Base-by-base conservation (phyloP, 1,140 invertebrate species). In the Panagrolaimus sp. region DNA sequence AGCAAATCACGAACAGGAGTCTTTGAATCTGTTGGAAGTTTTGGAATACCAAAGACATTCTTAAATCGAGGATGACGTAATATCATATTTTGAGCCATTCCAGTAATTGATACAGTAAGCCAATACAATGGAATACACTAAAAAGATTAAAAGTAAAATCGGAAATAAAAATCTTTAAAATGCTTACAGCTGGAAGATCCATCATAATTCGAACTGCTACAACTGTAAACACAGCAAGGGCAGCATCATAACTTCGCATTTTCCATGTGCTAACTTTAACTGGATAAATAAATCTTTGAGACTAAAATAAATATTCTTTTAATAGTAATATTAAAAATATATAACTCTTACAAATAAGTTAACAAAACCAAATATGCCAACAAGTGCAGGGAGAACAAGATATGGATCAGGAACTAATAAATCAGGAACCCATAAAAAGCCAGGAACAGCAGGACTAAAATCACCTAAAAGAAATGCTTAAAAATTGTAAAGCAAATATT, bases 81-180 rank as follows among this genome's bases (percentile, higher is more conserved):
- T 7, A 81, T 20, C n/a, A 79, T 65, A 4, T 68, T 66, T 67
- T 81, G 74, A 7, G 68, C 61, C 65, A 79, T 67, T 61, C 79
- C 73, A 42, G 64, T 81, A 0, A 48, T 67, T 16, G 72, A 73
- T 9, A 81, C 64, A 9, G 68, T 67, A n/a, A 79, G 61, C 78
- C 79, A 81, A 63, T 79, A 79, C 8, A 79, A 44, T 0, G 78
- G 67, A 57, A 81, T 73, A 48, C 77, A 79, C 78, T 79, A 53
- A 67, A 78, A 67, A 65, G 53, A 23, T 5, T 43, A 20, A 46
- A 31, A 47, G 51, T 38, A 38, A 38, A 38, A 38, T n/a, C 2
- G 31, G 31, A 38, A 38, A 14, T 23, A 16, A 9, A 11, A 31
- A 67, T 47, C 63, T 48, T 16, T 20, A 25, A 53, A n/a, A 13